Percentiles rank a stretch among this genome's conserved stretches.
Conservation (phyloP, 2,797 vertebrate genomes). For the Hippopotamyrus pictus region DNA sequence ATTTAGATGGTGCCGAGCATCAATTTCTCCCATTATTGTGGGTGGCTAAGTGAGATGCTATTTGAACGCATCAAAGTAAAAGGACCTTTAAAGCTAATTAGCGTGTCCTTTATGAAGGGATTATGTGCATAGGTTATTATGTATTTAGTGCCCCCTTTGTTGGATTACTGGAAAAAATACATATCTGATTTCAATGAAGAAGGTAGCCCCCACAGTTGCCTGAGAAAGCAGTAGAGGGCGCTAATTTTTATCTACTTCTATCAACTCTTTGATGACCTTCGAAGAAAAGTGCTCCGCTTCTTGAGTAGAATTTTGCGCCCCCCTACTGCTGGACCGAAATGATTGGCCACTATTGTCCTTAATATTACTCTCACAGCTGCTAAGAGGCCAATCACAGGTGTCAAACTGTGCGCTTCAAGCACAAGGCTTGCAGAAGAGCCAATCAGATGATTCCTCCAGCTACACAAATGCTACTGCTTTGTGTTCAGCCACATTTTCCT, state of each 20-base stretch:
- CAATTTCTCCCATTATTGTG: constrained; percentile 38
- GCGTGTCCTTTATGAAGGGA: constrained; percentile 60
- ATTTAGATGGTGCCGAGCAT: constrained; percentile 43
- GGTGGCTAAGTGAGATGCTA: constrained; percentile 33
- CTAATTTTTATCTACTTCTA: not conserved
- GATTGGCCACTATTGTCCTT: not conserved
- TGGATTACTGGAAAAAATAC: constrained; percentile 3
- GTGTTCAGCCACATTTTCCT: not conserved
- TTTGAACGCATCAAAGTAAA: constrained; percentile 56
- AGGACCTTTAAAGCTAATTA: constrained; percentile 64
- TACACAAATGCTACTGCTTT: too few relatives aligned
- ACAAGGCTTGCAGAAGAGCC: not conserved
- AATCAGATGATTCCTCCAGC: not conserved
- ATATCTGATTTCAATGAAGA: not conserved
- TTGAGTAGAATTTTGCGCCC: not conserved
- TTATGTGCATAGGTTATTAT: constrained; percentile 48
- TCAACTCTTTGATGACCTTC: not conserved
- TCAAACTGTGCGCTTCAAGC: not conserved
- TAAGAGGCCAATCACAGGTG: not conserved
- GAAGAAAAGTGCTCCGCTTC: not conserved
- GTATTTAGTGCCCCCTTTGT: constrained; percentile 33
- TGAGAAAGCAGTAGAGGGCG: not conserved
- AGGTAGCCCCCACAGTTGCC: not conserved
- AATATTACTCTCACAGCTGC: not conserved
- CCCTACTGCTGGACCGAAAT: not conserved